phyloP scores from a whole-genome alignment of 2,888 invertebrate species.

The Leptopilina drosophilae region DNA sequence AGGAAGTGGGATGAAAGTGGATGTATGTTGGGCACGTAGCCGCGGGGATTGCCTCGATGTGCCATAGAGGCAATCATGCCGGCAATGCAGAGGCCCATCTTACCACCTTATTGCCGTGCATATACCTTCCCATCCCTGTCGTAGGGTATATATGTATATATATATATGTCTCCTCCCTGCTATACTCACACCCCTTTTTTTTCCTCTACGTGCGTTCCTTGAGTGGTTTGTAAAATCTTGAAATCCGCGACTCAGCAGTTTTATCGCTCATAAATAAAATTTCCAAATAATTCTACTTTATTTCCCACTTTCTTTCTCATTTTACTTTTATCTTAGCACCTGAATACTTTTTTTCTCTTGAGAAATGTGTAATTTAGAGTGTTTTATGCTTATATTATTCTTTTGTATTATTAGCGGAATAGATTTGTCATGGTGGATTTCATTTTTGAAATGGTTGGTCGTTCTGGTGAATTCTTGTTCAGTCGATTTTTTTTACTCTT shows the following conservation, averaged over 20 bases:
- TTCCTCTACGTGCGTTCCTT: conserved; percentile 53
- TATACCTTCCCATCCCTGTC: conserved; percentile 60
- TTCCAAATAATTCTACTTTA: conserved; percentile 20
- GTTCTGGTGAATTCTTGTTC: too few relatives aligned
- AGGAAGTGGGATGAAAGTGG: conserved; percentile 64
- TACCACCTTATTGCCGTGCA: conserved; percentile 72
- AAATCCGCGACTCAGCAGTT: conserved; percentile 49
- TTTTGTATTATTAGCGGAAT: too few relatives aligned
- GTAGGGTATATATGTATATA: conserved; percentile 47
- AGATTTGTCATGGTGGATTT: too few relatives aligned
- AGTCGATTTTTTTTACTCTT: too few relatives aligned
- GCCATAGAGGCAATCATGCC: conserved; percentile 77
- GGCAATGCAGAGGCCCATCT: conserved; percentile 75
- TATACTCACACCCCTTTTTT: conserved; percentile 48
- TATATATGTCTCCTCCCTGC: conserved; percentile 50
- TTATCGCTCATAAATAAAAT: conserved; percentile 36
- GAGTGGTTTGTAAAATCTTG: conserved; percentile 56
- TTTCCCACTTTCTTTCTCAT: conserved; percentile 6
- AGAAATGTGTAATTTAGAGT: not conserved
- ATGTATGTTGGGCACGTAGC: conserved; percentile 77
- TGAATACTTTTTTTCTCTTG: not conserved
- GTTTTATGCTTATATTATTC: too few relatives aligned
- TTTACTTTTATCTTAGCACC: not conserved
- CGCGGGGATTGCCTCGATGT: conserved; percentile 77
- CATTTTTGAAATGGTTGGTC: too few relatives aligned